Percentiles rank a stretch among this genome's conserved stretches.
These are phyloP conservation scores for Callipepla californica DNA, from an alignment of 2,113 vertebrate species.

Conservation along the genomic window DNA sequence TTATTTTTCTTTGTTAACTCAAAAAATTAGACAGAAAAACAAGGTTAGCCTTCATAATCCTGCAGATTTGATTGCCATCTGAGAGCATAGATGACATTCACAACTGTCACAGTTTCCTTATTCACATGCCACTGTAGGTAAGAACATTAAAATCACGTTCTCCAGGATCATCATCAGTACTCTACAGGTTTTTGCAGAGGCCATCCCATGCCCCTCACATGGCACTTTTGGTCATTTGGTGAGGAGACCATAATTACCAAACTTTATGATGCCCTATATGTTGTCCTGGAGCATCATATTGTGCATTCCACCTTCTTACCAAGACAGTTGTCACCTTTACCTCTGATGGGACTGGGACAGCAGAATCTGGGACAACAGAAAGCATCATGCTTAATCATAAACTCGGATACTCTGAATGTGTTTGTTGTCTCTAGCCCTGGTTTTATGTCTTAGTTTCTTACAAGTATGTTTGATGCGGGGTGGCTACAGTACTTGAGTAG, in stretches of 20 bases:
- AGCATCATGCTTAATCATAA: not conserved
- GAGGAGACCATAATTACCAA: not conserved
- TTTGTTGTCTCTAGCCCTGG: not conserved
- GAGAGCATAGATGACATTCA: not conserved
- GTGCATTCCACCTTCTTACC: not conserved
- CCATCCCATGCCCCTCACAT: not conserved
- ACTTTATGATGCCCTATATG: not conserved
- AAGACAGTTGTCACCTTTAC: not conserved
- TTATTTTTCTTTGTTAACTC: not conserved
- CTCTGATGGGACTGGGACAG: not conserved
- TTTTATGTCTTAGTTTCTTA: not conserved
- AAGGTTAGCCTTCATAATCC: not conserved
- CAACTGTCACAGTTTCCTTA: not conserved
- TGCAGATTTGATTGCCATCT: not conserved
- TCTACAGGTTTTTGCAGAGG: not conserved
- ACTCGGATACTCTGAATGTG: not conserved
- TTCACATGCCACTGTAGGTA: not conserved
- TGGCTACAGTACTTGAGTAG: not conserved
- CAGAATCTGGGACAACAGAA: not conserved
- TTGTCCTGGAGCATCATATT: fast-evolving
- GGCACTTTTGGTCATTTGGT: not conserved
- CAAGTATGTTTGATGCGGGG: not conserved
- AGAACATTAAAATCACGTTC: not conserved
- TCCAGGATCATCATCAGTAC: not conserved
- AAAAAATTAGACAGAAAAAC: not conserved